Percentiles rank a stretch among this genome's conserved stretches.
phyloP scores from a whole-genome alignment of 2,888 invertebrate species.

The Dasysyrphus tricinctus region DNA sequence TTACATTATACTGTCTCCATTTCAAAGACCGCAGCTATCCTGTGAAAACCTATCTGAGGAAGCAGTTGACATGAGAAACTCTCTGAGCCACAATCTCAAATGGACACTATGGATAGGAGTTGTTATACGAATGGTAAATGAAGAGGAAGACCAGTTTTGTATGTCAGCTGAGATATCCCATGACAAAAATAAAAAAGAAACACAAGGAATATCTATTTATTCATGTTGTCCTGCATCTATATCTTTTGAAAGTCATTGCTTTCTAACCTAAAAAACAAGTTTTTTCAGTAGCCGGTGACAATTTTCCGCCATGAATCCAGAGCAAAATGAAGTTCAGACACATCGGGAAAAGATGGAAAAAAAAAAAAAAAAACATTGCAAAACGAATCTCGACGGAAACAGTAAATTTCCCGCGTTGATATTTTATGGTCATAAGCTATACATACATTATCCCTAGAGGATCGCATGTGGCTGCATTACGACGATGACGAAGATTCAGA shows the following conservation, averaged over 20 bases:
- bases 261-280: slow-evolving; percentile 48
- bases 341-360: not conserved
- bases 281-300: slow-evolving; percentile 38
- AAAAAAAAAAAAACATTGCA: slow-evolving; percentile 29
- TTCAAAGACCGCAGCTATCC: slow-evolving; percentile 8
- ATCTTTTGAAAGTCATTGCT: slow-evolving; percentile 43
- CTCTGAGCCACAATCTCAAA: slow-evolving; percentile 26
- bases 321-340: slow-evolving; percentile 42
- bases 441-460: slow-evolving; percentile 72
- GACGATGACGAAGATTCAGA: slow-evolving; percentile 45
- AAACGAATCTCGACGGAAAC: slow-evolving; percentile 68
- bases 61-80: slow-evolving; percentile 22
- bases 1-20: slow-evolving; percentile 21
- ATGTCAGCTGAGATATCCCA: slow-evolving; percentile 12
- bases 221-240: slow-evolving; percentile 30
- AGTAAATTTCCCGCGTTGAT: slow-evolving; percentile 75
- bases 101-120: slow-evolving; percentile 41
- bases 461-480: slow-evolving; percentile 51
- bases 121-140: slow-evolving; percentile 8
- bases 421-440: slow-evolving; percentile 74
- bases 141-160: slow-evolving; percentile 41
- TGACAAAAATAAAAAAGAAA: not conserved
- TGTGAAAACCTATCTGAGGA: not conserved
- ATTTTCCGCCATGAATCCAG: slow-evolving; percentile 41
- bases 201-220: slow-evolving; percentile 36